Evolutionary conservation across 2,113 vertebrate species (phyloP), one percentile per base, ranked within the genome.

Genomic region (Onychorhynchus coronatus): DNA sequence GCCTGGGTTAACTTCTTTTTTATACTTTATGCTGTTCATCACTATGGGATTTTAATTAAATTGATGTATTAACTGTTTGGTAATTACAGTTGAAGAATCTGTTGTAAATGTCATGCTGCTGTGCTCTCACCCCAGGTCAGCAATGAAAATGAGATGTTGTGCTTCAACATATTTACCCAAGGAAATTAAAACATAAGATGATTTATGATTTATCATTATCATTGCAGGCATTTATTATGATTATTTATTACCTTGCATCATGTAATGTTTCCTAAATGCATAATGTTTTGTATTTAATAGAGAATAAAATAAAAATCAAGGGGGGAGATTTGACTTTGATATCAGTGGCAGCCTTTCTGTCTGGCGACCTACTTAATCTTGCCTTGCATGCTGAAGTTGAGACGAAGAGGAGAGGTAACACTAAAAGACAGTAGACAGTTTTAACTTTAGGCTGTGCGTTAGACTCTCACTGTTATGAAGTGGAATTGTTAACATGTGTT

Each of bases 1-100:
- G 68, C 89, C 49, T 93, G 76, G 74, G 92, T 94, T 97, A 94
- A 97, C 95, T 96, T 97, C 94, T 95, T 96, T 83, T 94, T 97
- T 86, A 93, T 95, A 92, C 84, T 97, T 97, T 96, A 83, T 94
- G 89, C 95, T 96, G 93, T 97, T 95, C 94, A 94, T 97, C 95
- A 95, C 66, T 87, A 82, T 88, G 79, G 59, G 92, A 97, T 97
- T 98, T 98, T 98, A 98, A 98, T 98, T 98, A 97, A 97, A 97
- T 92, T 97, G 96, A 97, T 98, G 85, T 97, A 97, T 97, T 97
- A 96, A 97, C 86, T 97, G 73, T 96, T 92, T 89, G 74, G 79
- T 96, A 97, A 97, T 97, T 97, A 96, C 93, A 81, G 68, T 74
- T 97, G 97, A 98, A 97, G 74, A 94, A 96, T 97, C 84, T 91